A percentile compares a stretch with the other conserved stretches of the same genome.
Evolutionary conservation across 2,888 invertebrate genomes (phyloP).

Genomic region (Himalopsyche kuldschensis): DNA sequence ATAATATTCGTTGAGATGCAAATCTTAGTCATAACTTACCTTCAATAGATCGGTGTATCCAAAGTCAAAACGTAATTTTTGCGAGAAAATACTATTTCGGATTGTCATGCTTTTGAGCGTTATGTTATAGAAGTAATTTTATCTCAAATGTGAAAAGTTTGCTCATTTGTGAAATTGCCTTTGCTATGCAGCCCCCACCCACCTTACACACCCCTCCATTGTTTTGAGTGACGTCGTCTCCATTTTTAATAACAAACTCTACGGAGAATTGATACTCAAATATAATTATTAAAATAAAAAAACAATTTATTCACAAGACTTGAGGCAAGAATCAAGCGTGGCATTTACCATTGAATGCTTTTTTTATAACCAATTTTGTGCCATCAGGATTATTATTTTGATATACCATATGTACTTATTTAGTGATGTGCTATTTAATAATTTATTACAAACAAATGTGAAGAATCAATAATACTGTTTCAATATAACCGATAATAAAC

Average conservation of each 20-base stretch:
- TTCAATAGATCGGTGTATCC: background rate
- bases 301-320: no score
- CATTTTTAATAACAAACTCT: slow-evolving; percentile 18
- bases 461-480: no score
- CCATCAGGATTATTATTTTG: no score
- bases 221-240: slow-evolving; percentile 20
- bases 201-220: background rate
- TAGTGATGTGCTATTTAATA: no score
- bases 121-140: slow-evolving; percentile 39
- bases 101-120: slow-evolving; percentile 31
- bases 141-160: slow-evolving; percentile 40
- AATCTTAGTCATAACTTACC: background rate
- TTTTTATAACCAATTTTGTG: no score
- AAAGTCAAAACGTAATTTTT: slow-evolving; percentile 11
- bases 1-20: background rate
- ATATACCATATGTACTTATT: no score
- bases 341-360: no score
- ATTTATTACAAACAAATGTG: no score
- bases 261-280: background rate
- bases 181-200: background rate
- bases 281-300: no score
- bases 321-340: no score
- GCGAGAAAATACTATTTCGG: slow-evolving; percentile 32
- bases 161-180: slow-evolving; percentile 40
- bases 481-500: no score